Evolutionary conservation across 2,888 invertebrate genomes (phyloP), one percentile per base, ranked within the genome.

Genomic region (Patella pellucida): DNA sequence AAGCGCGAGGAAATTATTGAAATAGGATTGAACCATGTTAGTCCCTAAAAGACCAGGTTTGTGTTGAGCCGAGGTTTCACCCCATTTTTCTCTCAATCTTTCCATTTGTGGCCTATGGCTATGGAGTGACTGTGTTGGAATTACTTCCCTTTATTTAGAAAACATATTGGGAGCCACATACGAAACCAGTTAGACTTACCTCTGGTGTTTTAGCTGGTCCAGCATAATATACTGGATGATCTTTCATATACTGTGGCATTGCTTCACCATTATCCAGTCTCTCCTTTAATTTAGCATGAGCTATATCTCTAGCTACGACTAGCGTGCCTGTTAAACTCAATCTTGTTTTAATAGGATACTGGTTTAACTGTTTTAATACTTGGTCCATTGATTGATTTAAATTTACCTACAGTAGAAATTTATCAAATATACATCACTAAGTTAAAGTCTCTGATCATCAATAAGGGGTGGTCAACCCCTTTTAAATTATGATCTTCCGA

Each of bases 161-260:
- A 41, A 0, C 41, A 41, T 41, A 7, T 7, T 41, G 41, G 7
- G 7, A 41, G 41, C 41, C 5, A 41, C 41, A 41, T 41, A 41
- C 0, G 9, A 41, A 41, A 41, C 41, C 4, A 41, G 3, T 41
- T 9, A 67, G 31, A 41, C 75, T 56, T 74, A 90, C 90, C 84
- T 88, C 83, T 12, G 91, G 91, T 23, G 90, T 90, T 79, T 91
- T 91, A 51, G 91, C 91, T 15, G 91, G 91, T 14, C 91, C 91
- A 71, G 91, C 91, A 79, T 91, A 91, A 78, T 91, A 91, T 11
- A 91, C 87, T 5, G 91, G 91, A 77, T 91, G 90, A 76, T 91
- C 87, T 81, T 89, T 90, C 51, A 90, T 78, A 79, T 90, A 91
- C 74, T 91, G 89, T 1, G 91, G 91, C 67, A 91, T 78, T 5